Base-by-base conservation (phyloP, 1,140 invertebrate genomes). In the Galleria mellonella region DNA sequence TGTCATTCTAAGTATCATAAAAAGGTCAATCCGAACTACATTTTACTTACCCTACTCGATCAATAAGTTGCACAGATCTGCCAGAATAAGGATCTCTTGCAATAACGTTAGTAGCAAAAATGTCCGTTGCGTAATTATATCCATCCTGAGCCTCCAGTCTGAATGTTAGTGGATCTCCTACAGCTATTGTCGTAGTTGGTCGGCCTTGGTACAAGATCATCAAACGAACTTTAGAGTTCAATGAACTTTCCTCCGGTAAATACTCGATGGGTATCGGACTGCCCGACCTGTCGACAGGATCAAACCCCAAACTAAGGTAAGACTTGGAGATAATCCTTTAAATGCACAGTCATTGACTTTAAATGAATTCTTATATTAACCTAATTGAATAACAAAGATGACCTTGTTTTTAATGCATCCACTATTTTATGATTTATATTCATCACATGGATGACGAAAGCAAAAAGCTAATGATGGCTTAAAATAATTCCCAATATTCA, bases 71-170 rank as follows among this genome's bases (percentile, higher is more conserved):
- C 15, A 97, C 95, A 29, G 94, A 94, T 68, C 95, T 86, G 35
- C 95, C 95, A 0, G 95, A 94, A 69, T 97, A 97, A 0, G 96
- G 95, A 89, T 97, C 95, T 69, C 95, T 90, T 1, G 95, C 96
- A n/a, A 97, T 93, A 0, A 97, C 95, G 75, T 97, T 96, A 0
- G 94, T 97, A 1, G 96, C 96, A 69, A 97, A 97, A 44, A 97
- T 97, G 62, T 97, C 96, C 0, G 92, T 93, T 0, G 91, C 90
- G 54, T 96, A 95, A 75, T 95, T 96, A 63, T 95, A 95, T 55
- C 95, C 95, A 69, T 95, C 94, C 78, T 96, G 93, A 0, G 95
- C 92, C 88, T 97, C 95, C 17, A 97, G 74, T 43, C 94, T 89
- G 86, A 97, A 97, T 1, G 95, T 97, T 0, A 97, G 76, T 0